Evolutionary conservation across 2,888 invertebrate genomes (phyloP).

Genomic region (Ophion slaviceki): DNA sequence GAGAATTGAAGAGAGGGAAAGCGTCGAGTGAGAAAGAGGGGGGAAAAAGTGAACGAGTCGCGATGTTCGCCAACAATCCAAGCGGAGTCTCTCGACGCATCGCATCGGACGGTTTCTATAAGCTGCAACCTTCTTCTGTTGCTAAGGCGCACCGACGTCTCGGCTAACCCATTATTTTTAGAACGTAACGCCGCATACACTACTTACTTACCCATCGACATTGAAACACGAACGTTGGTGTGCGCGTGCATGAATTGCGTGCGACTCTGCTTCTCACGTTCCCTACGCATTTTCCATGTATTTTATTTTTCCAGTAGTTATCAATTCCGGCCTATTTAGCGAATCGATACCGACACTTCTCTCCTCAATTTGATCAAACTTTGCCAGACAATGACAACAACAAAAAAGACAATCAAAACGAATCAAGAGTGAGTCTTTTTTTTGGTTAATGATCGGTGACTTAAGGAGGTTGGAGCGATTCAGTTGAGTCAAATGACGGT

Average conservation of each 20-base stretch:
- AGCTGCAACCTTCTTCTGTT: constrained; percentile 64
- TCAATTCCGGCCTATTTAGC: no score
- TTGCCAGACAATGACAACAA: no score
- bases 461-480: no score
- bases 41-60: constrained; percentile 14
- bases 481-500: no score
- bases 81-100: constrained; percentile 41
- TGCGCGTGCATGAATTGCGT: background rate
- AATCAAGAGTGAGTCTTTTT: no score
- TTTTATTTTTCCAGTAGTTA: no score
- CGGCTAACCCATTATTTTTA: constrained; percentile 69
- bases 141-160: constrained; percentile 66
- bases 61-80: constrained; percentile 37
- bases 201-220: constrained; percentile 37
- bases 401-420: no score
- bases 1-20: constrained; percentile 9
- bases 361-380: no score
- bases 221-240: background rate
- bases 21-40: background rate
- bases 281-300: no score
- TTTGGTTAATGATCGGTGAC: no score
- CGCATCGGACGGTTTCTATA: constrained; percentile 51
- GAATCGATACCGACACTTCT: no score
- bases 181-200: constrained; percentile 62
- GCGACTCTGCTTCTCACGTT: background rate